Conservation (phyloP, 2,113 vertebrate genomes). For the Eurypyga helias region DNA sequence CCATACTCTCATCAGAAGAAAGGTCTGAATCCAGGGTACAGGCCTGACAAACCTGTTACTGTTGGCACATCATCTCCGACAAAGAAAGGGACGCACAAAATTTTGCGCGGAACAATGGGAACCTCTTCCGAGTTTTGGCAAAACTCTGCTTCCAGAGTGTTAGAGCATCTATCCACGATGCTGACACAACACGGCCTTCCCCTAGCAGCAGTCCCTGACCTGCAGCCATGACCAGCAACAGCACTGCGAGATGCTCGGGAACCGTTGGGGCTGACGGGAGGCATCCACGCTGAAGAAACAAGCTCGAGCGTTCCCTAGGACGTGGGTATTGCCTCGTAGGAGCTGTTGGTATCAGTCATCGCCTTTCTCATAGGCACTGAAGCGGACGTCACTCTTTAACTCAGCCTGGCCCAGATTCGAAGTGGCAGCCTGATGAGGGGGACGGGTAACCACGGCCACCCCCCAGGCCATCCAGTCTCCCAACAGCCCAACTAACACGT, state of each 20-base stretch:
- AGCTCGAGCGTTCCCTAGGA: not conserved
- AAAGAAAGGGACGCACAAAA: not conserved
- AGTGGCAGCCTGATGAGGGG: conserved; percentile 10
- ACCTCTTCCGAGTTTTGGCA: not conserved
- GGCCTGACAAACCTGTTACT: not conserved
- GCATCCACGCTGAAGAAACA: not conserved
- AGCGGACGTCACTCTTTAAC: not conserved
- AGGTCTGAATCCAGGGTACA: not conserved
- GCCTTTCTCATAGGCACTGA: not conserved
- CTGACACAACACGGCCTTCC: not conserved
- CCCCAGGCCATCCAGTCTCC: not conserved
- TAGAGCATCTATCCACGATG: not conserved
- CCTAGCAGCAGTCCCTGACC: not conserved
- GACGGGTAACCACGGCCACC: not conserved
- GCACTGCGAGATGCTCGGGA: not conserved
- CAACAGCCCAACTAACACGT: not conserved
- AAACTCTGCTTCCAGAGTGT: not conserved
- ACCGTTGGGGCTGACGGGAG: not conserved
- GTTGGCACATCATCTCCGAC: not conserved
- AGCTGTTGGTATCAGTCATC: not conserved
- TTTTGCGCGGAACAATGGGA: not conserved
- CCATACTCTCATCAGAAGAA: not conserved
- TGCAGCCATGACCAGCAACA: not conserved
- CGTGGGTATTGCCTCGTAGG: not conserved
- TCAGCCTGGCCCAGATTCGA: conserved; percentile 9